A percentile compares a stretch with the other conserved stretches of the same genome.
Conservation (phyloP, 2,888 invertebrate species). For the Pomacea canaliculata region DNA sequence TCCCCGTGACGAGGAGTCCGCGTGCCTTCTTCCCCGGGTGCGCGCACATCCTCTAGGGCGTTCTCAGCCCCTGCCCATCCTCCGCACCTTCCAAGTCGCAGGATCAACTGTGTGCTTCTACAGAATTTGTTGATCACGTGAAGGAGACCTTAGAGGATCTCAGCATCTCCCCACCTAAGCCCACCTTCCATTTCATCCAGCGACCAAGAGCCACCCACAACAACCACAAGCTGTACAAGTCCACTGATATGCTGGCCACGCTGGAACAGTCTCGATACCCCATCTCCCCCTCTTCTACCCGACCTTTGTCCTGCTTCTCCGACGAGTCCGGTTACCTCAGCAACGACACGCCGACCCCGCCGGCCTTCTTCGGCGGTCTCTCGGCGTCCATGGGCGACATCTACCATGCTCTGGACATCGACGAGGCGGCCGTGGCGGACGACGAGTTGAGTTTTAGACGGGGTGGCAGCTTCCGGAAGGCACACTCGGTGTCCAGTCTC, state of each 20-base stretch:
- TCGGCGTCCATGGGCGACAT: conserved; percentile 22
- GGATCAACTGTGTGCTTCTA: conserved; percentile 8
- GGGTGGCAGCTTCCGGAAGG: conserved; percentile 21
- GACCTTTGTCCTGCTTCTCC: conserved; percentile 18
- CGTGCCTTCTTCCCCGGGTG: too few relatives aligned
- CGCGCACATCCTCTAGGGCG: not conserved
- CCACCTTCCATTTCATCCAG: conserved; percentile 11
- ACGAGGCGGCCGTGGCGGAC: conserved; percentile 14
- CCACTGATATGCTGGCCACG: conserved; percentile 20
- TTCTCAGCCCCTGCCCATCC: conserved; percentile 8
- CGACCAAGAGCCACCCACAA: not conserved
- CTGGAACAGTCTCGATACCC: conserved; percentile 11
- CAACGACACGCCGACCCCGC: conserved; percentile 10
- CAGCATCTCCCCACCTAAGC: conserved; percentile 17
- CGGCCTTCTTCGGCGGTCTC: conserved; percentile 2
- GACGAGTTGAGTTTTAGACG: conserved; percentile 24
- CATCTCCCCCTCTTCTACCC: not conserved
- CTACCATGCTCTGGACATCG: conserved; percentile 10
- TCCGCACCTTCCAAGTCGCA: not conserved
- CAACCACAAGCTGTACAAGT: conserved; percentile 10
- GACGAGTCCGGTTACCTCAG: conserved; percentile 26
- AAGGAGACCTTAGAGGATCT: conserved; percentile 4
- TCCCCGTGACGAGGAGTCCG: too few relatives aligned
- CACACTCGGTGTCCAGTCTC: conserved; percentile 27
- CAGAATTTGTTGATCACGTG: conserved; percentile 18